Evolutionary conservation across 2,888 invertebrate genomes (phyloP).

Genomic region (Apodemia mormo): DNA sequence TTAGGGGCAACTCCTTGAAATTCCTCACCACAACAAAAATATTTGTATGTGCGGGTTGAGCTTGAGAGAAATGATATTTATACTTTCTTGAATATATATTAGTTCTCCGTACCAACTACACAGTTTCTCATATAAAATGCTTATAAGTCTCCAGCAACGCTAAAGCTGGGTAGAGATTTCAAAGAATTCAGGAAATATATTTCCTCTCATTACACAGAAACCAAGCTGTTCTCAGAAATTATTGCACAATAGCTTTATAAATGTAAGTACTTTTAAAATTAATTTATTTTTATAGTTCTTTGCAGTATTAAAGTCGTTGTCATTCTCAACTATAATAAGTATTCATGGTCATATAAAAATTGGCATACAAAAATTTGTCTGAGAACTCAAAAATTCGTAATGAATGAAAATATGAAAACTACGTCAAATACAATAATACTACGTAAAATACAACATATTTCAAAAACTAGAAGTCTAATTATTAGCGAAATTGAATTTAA

Average conservation of each 20-base stretch:
- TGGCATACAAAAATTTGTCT: too few species aligned
- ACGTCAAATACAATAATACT: too few species aligned
- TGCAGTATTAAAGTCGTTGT: too few species aligned
- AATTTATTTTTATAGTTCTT: too few species aligned
- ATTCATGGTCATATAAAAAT: too few species aligned
- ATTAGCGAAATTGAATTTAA: too few species aligned
- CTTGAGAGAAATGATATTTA: slow-evolving; percentile 8
- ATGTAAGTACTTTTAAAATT: too few species aligned
- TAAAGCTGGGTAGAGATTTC: neutral
- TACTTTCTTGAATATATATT: slow-evolving; percentile 5
- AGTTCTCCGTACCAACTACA: neutral
- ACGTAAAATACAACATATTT: too few species aligned
- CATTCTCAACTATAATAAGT: too few species aligned
- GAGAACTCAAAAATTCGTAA: too few species aligned
- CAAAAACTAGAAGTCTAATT: too few species aligned
- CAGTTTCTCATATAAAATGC: slow-evolving; percentile 11
- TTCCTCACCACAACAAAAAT: slow-evolving; percentile 5
- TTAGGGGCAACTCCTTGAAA: slow-evolving; percentile 11
- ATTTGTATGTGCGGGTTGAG: slow-evolving; percentile 5
- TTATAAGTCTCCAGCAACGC: neutral
- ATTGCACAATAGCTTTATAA: neutral
- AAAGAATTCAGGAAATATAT: neutral
- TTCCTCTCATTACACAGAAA: neutral
- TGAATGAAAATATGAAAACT: too few species aligned
- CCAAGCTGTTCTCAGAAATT: neutral